A percentile compares a stretch with the other conserved stretches of the same genome.
These are phyloP conservation scores for Hexactinellida sp. DNA, from an alignment of 37 sponge, comb jelly and placozoan genomes.

Conservation along the genomic window DNA sequence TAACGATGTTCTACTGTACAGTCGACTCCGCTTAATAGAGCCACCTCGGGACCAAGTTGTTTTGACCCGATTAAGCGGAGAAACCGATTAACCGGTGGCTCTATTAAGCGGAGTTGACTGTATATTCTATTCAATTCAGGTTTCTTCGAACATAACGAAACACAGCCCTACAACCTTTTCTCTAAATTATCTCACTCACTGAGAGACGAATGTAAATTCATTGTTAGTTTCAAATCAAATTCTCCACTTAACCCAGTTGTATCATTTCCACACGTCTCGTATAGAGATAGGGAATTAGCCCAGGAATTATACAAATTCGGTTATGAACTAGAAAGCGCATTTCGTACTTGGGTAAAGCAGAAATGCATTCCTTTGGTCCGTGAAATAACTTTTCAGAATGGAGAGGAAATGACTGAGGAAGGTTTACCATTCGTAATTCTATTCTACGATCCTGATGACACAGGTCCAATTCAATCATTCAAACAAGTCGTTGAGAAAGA, in stretches of 20 bases:
- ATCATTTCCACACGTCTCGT: neutral
- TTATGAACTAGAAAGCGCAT: neutral
- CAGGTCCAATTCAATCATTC: conserved; percentile 44
- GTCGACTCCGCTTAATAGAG: no score
- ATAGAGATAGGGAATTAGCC: neutral
- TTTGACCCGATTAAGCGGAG: no score
- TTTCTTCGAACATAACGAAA: neutral
- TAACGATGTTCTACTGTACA: no score
- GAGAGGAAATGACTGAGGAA: conserved; percentile 94
- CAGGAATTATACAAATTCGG: neutral
- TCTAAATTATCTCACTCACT: neutral
- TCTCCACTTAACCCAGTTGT: neutral
- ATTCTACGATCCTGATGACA: conserved; percentile 84
- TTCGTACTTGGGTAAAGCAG: conserved; percentile 45
- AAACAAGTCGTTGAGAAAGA: conserved; percentile 54
- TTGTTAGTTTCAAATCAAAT: neutral
- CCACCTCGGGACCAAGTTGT: no score
- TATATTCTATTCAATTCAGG: conserved; percentile 19
- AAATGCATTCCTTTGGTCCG: conserved; percentile 80
- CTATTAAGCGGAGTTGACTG: no score
- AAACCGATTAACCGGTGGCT: no score
- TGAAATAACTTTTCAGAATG: conserved; percentile 96
- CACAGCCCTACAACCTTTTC: neutral
- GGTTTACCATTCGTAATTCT: conserved; percentile 88
- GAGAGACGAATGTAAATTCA: neutral